These are phyloP conservation scores for Aphis craccivora DNA, from an alignment of 1,140 invertebrate species.

Conservation along the genomic window DNA sequence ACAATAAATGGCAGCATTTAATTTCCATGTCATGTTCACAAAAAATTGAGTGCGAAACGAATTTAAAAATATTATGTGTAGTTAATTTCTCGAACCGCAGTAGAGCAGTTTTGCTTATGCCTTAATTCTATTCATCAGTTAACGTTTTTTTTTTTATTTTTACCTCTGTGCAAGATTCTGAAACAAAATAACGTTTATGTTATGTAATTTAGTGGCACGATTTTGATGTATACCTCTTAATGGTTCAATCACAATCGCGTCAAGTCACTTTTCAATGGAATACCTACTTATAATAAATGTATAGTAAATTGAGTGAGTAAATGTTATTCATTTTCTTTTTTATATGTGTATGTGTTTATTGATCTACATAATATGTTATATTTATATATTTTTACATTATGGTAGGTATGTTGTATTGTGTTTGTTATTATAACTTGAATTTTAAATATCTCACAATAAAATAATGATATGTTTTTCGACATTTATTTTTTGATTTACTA, in stretches of 20 bases:
- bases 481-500: neutral
- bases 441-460: too few relatives aligned
- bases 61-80: neutral
- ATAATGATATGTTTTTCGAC: neutral
- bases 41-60: neutral
- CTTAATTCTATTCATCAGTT: neutral
- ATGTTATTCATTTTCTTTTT: neutral
- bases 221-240: neutral
- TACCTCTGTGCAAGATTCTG: neutral
- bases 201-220: conserved; percentile 11
- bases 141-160: neutral
- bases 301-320: neutral
- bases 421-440: neutral
- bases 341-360: neutral
- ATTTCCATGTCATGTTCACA: neutral
- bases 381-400: neutral
- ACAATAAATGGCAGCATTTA: conserved; percentile 3
- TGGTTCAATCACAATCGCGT: conserved; percentile 8
- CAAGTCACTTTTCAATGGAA: neutral
- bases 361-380: neutral
- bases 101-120: neutral
- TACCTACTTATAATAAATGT: neutral
- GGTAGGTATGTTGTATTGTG: neutral
- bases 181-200: conserved; percentile 11
- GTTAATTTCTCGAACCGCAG: neutral